Evolutionary conservation across 2,113 vertebrate genomes (phyloP).

Genomic region (Oxyura jamaicensis): DNA sequence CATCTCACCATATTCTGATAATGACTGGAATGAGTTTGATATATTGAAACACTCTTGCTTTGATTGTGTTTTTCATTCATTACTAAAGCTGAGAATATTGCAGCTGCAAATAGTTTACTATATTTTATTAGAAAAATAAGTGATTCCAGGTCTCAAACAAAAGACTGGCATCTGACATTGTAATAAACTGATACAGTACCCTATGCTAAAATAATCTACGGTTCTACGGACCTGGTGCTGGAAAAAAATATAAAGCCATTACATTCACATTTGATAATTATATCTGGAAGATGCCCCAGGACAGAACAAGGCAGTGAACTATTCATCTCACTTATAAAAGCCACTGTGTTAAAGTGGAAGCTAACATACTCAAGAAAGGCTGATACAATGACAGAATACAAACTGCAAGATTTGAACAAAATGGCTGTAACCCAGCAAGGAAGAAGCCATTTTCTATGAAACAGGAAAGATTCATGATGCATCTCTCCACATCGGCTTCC

Average conservation of each 20-base stretch:
- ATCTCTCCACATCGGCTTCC: background rate
- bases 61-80: conserved; percentile 39
- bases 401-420: conserved; percentile 9
- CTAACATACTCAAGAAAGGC: background rate
- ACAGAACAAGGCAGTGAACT: conserved; percentile 25
- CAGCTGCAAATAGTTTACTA: conserved; percentile 11
- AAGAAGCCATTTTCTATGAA: background rate
- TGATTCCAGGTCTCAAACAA: conserved; percentile 13
- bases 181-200: background rate
- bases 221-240: background rate
- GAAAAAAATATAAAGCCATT: conserved; percentile 3
- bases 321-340: conserved; percentile 42
- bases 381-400: background rate
- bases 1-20: conserved; percentile 37
- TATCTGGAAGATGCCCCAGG: conserved; percentile 51
- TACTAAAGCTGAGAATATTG: conserved; percentile 33
- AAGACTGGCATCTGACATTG: background rate
- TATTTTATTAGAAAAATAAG: conserved; percentile 56
- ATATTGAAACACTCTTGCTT: conserved; percentile 18
- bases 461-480: background rate
- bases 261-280: conserved; percentile 47
- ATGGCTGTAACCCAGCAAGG: background rate
- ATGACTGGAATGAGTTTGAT: conserved; percentile 47
- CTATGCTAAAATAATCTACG: background rate
- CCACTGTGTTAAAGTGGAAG: conserved; percentile 5